A percentile compares a stretch with the other conserved stretches of the same genome.
Conservation (phyloP, 35 echinoderm and acorn worm species). For the Apostichopus californicus region DNA sequence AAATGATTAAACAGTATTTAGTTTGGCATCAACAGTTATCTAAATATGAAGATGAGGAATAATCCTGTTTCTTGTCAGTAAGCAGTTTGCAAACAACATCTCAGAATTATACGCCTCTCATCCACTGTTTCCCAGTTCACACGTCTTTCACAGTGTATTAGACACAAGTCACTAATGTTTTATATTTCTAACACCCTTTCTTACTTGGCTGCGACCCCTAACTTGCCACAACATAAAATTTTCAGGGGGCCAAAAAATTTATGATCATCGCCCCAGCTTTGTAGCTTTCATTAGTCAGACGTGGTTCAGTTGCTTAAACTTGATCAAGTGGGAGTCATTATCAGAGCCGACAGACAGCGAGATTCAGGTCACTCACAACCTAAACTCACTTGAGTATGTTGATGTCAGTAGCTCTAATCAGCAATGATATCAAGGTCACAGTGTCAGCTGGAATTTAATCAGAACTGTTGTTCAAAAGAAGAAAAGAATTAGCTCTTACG, state of each 20-base stretch:
- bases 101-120: background rate
- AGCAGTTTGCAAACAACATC: background rate
- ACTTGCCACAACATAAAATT: background rate
- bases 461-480: no score
- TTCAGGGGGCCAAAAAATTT: conserved; percentile 44
- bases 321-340: conserved; percentile 2
- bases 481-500: no score
- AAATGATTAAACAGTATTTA: no score
- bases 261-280: conserved; percentile 30
- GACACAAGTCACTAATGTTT: background rate
- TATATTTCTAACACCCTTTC: background rate
- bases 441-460: no score
- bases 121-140: background rate
- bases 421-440: no score
- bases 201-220: background rate
- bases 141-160: background rate
- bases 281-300: background rate
- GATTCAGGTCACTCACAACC: background rate
- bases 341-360: background rate
- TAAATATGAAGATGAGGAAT: no score
- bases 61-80: no score
- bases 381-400: no score
- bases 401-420: no score
- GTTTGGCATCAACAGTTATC: no score
- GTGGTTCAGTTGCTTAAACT: background rate